Base-by-base conservation (phyloP, 64 coral and sea anemone genomes). In the Pachyseris speciosa region DNA sequence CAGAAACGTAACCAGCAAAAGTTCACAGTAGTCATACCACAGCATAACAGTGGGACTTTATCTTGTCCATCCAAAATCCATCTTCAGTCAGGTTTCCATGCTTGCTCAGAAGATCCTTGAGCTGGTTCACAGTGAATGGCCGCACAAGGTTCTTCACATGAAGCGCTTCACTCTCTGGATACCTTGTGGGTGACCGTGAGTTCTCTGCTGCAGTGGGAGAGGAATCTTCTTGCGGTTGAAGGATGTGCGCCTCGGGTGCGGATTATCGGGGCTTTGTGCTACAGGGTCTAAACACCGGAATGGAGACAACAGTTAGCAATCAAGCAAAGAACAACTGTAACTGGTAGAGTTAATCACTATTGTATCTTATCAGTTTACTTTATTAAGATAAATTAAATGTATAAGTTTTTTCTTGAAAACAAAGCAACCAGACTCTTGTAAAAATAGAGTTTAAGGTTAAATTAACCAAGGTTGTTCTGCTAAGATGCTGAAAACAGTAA, bases 21-120 rank as follows among this genome's bases (percentile, higher is more conserved):
- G 13, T 36, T 37, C 8, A 9, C 8, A 74, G 22, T 9, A 25
- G 7, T 77, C 96, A 92, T 83, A 98, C 96, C 67, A 95, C 85
- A 68, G 74, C 93, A 90, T 98, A 98, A 52, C 96, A 98, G 86
- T 98, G 96, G 39, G 96, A 98, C 75, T 98, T 98, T 24, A 98
- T 98, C 67, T 71, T 91, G 59, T 98, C 93, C 71, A 95, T 98
- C 96, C 96, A 98, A 74, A 98, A 98, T 40, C 96, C 96, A 59
- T 78, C 78, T 0, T 98, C 93, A 5, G 28, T 86, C 30, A 98
- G 20, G 12, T 83, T 78, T 61, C 96, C 96, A 80, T 74, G 51
- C 8, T 67, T 83, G 27, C 84, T 40, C 36, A 98, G 78, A 1
- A 95, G 86, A 17, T 95, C 89, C 53, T 92, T 98, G 7, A 98